Evolutionary conservation across 2,888 invertebrate genomes (phyloP).

Genomic region (Plagodis dolabraria): DNA sequence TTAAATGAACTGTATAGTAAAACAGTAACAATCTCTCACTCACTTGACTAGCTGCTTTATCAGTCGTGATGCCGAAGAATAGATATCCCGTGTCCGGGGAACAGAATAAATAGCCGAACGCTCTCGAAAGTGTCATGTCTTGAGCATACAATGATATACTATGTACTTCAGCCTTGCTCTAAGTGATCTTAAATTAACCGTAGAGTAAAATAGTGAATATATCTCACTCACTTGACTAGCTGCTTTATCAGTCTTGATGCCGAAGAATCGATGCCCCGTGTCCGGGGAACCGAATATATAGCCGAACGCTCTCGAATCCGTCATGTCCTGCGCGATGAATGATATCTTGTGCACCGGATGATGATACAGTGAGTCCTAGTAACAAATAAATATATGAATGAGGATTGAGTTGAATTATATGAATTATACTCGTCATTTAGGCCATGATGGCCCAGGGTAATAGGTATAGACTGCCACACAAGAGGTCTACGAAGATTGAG

Average conservation of each 20-base stretch:
- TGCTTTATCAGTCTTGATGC: slow-evolving; percentile 99
- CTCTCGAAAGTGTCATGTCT: no score
- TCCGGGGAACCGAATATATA: slow-evolving; percentile 99
- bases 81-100: no score
- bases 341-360: slow-evolving; percentile 99
- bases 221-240: slow-evolving; percentile 91
- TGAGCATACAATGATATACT: no score
- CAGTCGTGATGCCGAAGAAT: no score
- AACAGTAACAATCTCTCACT: no score
- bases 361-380: slow-evolving; percentile 95
- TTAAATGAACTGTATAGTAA: background rate
- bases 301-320: slow-evolving; percentile 98
- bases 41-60: no score
- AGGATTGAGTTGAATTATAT: background rate
- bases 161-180: background rate
- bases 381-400: slow-evolving; percentile 1
- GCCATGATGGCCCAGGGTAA: no score
- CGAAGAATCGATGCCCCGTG: slow-evolving; percentile 98
- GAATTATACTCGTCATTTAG: no score
- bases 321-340: slow-evolving; percentile 99
- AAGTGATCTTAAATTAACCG: background rate
- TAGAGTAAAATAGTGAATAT: no score
- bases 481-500: no score
- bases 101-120: no score
- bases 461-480: no score